Base-by-base conservation (phyloP, 2,888 invertebrate genomes). In the Synanthedon vespiformis region DNA sequence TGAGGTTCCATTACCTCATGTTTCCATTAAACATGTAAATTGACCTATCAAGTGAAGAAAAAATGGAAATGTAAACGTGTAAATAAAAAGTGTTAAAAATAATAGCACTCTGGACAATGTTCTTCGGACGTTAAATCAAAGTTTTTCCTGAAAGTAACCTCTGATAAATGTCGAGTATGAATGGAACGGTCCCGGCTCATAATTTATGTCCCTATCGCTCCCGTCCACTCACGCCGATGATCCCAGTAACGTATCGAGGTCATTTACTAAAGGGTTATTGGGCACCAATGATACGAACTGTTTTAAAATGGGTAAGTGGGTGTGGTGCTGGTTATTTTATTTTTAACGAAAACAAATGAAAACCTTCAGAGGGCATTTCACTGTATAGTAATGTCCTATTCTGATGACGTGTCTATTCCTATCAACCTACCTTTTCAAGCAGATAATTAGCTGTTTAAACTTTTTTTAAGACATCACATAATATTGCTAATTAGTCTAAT, bases 201-300 rank as follows among this genome's bases (percentile, higher is more conserved):
- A 61, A 67, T 63, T 70, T 64, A 67, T 63, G 55, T 64, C 52
- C 54, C 61, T 63, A 63, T 64, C 64, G 58, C 55, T 50, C 51
- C 54, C 56, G 61, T 57, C 62, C 62, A 63, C 62, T 64, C 57
- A 58, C 61, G 68, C 52, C 18, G 64, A 66, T 72, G 74, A 72
- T 74, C 74, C 72, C 60, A 51, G 64, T 73, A 69, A 75, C 72
- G 67, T 74, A 77, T 77, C 66, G 69, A 61, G 63, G 58, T 67
- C 69, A 74, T 74, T 75, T 70, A 72, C 61, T 57, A 72, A 67
- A 66, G 62, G 61, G 63, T 64, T 61, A 61, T 55, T 56, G 56
- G 59, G 57, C 51, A 58, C 52, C 55, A 55, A 54, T 59, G 64
- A 62, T 61, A 63, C 61, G 55, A 54, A 52, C 57, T 54, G 51